A percentile compares a stretch with the other conserved stretches of the same genome.
These are phyloP conservation scores for Cathartes aura DNA, from an alignment of 2,113 vertebrate species.

Conservation along the genomic window DNA sequence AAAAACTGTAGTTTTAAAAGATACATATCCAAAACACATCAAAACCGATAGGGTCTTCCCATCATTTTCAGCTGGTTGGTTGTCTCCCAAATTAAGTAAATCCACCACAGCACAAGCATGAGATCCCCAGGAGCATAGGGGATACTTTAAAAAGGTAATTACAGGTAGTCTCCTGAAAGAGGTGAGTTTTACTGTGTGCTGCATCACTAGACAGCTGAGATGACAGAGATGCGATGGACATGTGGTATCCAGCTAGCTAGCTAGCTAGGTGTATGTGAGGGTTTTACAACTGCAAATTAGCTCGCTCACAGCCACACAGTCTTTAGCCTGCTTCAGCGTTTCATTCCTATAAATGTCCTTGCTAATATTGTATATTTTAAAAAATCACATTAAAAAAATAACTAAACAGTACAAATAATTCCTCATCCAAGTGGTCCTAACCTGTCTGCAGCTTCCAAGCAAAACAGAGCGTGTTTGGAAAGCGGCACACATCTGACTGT, in stretches of 20 bases:
- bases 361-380: conserved; percentile 36
- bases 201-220: background rate
- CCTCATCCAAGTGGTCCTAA: conserved; percentile 45
- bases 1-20: background rate
- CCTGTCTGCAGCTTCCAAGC: conserved; percentile 54
- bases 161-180: background rate
- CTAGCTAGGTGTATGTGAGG: background rate
- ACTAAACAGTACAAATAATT: conserved; percentile 59
- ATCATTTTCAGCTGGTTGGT: background rate
- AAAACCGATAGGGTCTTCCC: background rate
- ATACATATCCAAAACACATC: background rate
- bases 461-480: conserved; percentile 60
- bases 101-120: background rate
- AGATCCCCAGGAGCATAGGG: rapidly evolving
- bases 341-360: conserved; percentile 44
- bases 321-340: background rate
- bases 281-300: background rate
- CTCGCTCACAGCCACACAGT: background rate
- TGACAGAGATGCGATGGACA: background rate
- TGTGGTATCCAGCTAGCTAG: background rate
- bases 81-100: background rate
- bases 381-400: conserved; percentile 22
- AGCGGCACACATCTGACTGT: conserved; percentile 9
- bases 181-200: background rate
- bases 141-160: background rate